Base-by-base conservation (phyloP, 2,797 vertebrate species). In the Yasuhikotakia modesta region DNA sequence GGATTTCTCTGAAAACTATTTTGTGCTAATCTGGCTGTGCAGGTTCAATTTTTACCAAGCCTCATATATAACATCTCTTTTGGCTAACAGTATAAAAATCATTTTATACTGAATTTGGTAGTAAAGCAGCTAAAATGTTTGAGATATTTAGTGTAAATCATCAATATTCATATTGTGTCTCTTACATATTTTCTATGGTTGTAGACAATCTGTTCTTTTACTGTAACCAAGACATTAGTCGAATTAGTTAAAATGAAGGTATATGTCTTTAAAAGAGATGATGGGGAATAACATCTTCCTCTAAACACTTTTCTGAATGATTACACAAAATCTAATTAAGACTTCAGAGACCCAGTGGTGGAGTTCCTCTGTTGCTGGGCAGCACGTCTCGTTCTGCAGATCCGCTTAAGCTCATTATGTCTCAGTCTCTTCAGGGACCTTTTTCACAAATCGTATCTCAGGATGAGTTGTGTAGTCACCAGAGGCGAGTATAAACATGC, bases 271-370 rank as follows among this genome's bases (percentile, higher is more conserved):
- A 22, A 69, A 50, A 50, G 14, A 17, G 43, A 69, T 52, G 30
- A 8, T 52, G 13, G 1, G 4, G 30, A 32, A 27, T 17, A 45
- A 63, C 19, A 22, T 72, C 5, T 73, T 57, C 27, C 22, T 12
- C 43, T 60, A 61, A 50, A 66, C 66, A 60, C 35, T 43, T 27
- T 73, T 73, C 46, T 27, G 30, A n/a, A 39, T 55, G 63, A 69
- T 72, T 27, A 63, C 45, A 53, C 24, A 16, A 46, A 79, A 78
- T 70, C 70, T 57, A 81, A 81, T 81, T 58, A 81, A 70, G 70
- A 48, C 8, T 13, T 68, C 13, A 16, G 30, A 19, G 24, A 27
- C 32, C 57, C 46, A 46, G 70, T 55, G 74, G 70, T 66, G 21
- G 5, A 48, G 24, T 35, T 76, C 21, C n/a, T 19, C 52, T 82